A percentile compares a stretch with the other conserved stretches of the same genome.
Conservation (phyloP, 2,113 vertebrate species). For the Octodon degus region DNA sequence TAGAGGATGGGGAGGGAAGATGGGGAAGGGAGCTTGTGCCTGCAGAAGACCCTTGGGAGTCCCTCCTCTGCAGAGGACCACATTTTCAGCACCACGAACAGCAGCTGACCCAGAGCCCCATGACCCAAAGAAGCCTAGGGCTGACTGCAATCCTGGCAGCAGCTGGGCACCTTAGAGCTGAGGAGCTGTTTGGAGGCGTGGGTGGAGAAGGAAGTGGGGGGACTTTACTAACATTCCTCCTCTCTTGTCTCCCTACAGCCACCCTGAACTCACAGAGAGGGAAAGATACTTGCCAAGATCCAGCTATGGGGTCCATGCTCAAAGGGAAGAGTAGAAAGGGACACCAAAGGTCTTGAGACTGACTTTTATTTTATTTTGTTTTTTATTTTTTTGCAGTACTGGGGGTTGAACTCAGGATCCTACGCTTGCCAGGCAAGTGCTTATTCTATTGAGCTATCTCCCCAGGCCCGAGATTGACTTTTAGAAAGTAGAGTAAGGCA, state of each 20-base stretch:
- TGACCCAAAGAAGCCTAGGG: neutral
- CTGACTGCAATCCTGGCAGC: neutral
- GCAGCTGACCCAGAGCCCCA: accelerated
- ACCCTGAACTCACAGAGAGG: neutral
- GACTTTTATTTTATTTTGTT: too few relatives aligned
- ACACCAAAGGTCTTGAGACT: neutral
- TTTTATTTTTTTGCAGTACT: too few relatives aligned
- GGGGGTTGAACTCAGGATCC: too few relatives aligned
- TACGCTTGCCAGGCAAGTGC: too few relatives aligned
- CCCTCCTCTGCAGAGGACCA: neutral
- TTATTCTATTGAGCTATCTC: too few relatives aligned
- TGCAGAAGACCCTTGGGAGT: neutral
- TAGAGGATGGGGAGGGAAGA: neutral
- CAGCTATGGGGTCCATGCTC: neutral
- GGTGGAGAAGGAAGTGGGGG: neutral
- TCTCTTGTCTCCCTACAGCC: neutral
- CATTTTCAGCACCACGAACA: slow-evolving; percentile 50
- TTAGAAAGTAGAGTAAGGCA: neutral
- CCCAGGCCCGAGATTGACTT: neutral
- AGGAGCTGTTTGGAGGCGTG: neutral
- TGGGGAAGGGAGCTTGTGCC: neutral
- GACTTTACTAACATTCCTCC: neutral
- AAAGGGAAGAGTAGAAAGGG: neutral
- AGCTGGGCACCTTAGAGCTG: neutral
- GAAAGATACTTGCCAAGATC: neutral